Base-by-base conservation (phyloP, 2,113 vertebrate genomes). In the Gymnobelideus leadbeateri region DNA sequence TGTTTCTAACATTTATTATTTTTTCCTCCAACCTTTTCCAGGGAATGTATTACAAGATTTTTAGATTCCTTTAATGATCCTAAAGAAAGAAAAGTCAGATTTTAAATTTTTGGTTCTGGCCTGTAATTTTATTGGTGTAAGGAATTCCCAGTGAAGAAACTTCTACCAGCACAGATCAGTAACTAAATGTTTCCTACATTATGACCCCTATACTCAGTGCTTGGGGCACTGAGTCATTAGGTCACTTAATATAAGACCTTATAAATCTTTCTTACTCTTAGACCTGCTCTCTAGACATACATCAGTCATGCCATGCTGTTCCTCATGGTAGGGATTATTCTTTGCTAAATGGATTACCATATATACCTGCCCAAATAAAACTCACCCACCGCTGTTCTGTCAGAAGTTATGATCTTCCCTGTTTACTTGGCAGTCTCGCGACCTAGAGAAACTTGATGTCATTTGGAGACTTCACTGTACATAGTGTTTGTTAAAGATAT, bases 31-130 rank as follows among this genome's bases (percentile, higher is more conserved):
- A n/a, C 47, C 37, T 92, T 77, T 49, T 68, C 61, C 43, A 92
- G 91, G 54, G 50, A 92, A 68, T 92, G 61, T 14, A 61, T 61
- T 92, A 49, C 46, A 92, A 92, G 54, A 47, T 26, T 92, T 92
- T 50, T 68, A n/a, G 55, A 68, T 57, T 92, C 28, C 61, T 68
- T 10, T 92, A 49, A 53, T 37, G 57, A 68, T 68, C 57, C 57
- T 68, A 68, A 68, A 68, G 37, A 55, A 68, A 68, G 28, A 37
- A 68, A 68, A 68, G 11, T 31, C 5, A 11, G 28, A 68, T 37
- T 68, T 68, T 68, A 4, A 68, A 12, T 37, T 68, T 68, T 68
- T 68, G 57, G 55, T 68, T 68, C 31, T 68, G 31, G 37, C 57
- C 55, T 31, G 57, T 68, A 12, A 68, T 77, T n/a, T 77, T 16